phyloP scores from a whole-genome alignment of 2,113 vertebrate genomes.

The Micromys minutus region DNA sequence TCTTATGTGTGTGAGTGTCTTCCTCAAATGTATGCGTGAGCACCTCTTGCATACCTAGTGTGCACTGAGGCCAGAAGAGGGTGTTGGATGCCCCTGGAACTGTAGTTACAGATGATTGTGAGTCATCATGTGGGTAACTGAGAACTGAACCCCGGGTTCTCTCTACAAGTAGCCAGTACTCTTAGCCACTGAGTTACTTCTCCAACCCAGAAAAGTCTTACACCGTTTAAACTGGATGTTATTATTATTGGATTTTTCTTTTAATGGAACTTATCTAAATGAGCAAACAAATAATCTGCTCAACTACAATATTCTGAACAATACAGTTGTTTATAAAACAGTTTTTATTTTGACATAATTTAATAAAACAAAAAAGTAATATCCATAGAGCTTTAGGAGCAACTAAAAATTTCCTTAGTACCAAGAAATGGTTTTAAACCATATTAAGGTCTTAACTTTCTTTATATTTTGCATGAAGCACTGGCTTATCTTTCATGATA shows the following conservation, averaged over 20 bases:
- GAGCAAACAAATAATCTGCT: constrained; percentile 29
- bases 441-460: background rate
- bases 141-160: background rate
- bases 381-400: background rate
- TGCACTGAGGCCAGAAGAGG: background rate
- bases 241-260: constrained; percentile 49
- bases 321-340: background rate
- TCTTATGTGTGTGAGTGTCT: background rate
- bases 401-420: constrained; percentile 41
- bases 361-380: constrained; percentile 21
- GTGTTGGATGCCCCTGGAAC: background rate
- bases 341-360: constrained; percentile 31
- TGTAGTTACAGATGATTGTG: background rate
- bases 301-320: constrained; percentile 13
- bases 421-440: constrained; percentile 10
- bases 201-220: background rate
- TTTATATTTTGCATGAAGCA: constrained; percentile 31
- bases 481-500: constrained; percentile 28
- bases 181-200: background rate
- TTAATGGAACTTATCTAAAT: constrained; percentile 45
- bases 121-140: background rate
- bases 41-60: background rate
- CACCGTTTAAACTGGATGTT: background rate
- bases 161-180: background rate
- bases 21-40: background rate